phyloP scores from a whole-genome alignment of 2,888 invertebrate species.

The Rhyacophila evoluta region DNA sequence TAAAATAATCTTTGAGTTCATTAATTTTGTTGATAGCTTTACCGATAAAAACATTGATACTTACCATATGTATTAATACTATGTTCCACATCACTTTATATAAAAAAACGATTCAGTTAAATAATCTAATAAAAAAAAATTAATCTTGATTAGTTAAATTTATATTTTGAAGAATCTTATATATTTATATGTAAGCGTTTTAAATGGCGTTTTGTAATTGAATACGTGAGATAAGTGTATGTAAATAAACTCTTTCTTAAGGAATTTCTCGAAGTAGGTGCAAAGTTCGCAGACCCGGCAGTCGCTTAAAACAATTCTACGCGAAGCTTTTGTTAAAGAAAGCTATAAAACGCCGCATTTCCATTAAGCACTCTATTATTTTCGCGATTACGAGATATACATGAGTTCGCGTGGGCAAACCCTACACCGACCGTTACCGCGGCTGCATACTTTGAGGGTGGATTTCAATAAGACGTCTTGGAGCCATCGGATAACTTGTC shows the following conservation, averaged over 20 bases:
- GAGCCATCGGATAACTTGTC: not conserved
- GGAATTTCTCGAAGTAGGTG: slow-evolving; percentile 6
- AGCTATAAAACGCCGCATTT: slow-evolving; percentile 48
- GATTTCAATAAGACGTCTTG: not conserved
- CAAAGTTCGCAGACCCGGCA: slow-evolving; percentile 42
- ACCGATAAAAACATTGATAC: no score
- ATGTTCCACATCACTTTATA: no score
- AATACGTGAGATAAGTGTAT: slow-evolving; percentile 38
- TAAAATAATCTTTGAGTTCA: no score
- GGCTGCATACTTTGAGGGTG: not conserved
- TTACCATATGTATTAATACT: no score
- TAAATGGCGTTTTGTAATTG: slow-evolving; percentile 25
- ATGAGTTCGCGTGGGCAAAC: slow-evolving; percentile 20
- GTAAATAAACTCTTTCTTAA: slow-evolving; percentile 36
- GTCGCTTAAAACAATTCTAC: slow-evolving; percentile 49
- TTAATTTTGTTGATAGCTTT: no score
- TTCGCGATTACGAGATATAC: slow-evolving; percentile 48
- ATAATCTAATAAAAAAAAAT: no score
- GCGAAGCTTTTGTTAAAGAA: slow-evolving; percentile 45
- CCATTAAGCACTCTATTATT: slow-evolving; percentile 52
- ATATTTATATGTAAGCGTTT: not conserved
- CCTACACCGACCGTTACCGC: slow-evolving; percentile 16
- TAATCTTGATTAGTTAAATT: no score
- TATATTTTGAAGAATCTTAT: not conserved
- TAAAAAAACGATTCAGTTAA: no score